Evolutionary conservation across 2,888 invertebrate genomes (phyloP), one percentile per base, ranked within the genome.

Genomic region (Lasioglossum zephyrum): DNA sequence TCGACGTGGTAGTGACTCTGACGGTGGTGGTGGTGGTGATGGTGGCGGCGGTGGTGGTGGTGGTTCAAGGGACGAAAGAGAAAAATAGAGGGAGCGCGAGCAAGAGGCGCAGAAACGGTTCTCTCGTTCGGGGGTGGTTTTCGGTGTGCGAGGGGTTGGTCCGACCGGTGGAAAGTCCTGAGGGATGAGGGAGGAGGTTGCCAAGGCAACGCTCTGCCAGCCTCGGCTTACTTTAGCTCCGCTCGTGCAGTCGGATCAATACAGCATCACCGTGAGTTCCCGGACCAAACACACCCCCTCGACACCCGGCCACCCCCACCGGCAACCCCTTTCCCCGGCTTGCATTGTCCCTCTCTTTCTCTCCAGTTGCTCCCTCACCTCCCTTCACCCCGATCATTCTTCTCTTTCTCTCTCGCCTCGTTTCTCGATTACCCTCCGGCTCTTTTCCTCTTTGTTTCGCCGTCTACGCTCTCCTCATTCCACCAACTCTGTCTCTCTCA

Each of bases 201-300:
- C 95, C 94, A 92, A 88, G 95, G 94, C 93, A 95, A 95, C 95
- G 92, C 93, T 91, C 92, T 90, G 91, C 90, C 90, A 89, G 91
- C 92, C 90, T 91, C 91, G 93, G 94, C 93, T 94, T 94, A 93
- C 93, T 94, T 94, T 93, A 94, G 94, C 94, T 93, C 92, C 90
- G 93, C 92, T 91, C 91, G 89, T 91, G 88, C 91, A 89, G 88
- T 87, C 92, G 94, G 95, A 95, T 95, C 95, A 95, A 95, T 95
- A 95, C 95, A 95, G 95, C 95, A 94, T 95, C 95, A 93, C 91
- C 92, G 92, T 87, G 89, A 90, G 92, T 91, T 93, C 95, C 94
- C 94, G 95, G 94, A 94, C 95, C 94, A 94, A 94, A 94, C 93
- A 93, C 94, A 93, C 91, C 92, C 92, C 92, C 92, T 89, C 91